Evolutionary conservation across 2,888 invertebrate species (phyloP).

Genomic region (Sphecodes monilicornis): DNA sequence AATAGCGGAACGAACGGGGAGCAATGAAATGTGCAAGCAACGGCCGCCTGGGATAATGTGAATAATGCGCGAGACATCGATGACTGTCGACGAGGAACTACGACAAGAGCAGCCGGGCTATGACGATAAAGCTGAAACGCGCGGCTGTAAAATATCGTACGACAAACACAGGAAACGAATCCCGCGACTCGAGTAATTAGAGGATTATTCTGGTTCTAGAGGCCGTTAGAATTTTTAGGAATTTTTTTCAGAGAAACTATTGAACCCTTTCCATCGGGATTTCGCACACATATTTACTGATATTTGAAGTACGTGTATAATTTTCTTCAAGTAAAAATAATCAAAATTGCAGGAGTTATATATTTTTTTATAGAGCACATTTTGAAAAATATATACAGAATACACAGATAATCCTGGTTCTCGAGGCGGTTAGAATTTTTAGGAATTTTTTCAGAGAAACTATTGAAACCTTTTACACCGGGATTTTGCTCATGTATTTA

Average conservation of each 20-base stretch:
- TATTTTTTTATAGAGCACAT: background rate
- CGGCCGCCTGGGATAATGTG: background rate
- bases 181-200: background rate
- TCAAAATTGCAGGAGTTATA: background rate
- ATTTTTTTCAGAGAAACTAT: background rate
- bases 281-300: background rate
- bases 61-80: constrained; percentile 1
- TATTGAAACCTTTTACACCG: too few relatives aligned
- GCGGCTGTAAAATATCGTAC: background rate
- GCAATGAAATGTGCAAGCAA: background rate
- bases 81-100: background rate
- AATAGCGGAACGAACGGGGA: background rate
- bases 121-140: background rate
- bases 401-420: too few relatives aligned
- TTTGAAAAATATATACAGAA: too few relatives aligned
- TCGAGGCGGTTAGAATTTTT: too few relatives aligned
- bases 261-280: background rate
- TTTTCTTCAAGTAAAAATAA: background rate
- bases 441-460: too few relatives aligned
- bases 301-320: background rate
- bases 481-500: too few relatives aligned
- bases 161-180: background rate
- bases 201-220: background rate
- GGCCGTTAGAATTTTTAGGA: background rate
- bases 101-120: background rate